Percentiles rank a stretch among this genome's conserved stretches.
Conservation (phyloP, 2,113 vertebrate species). For the Ramphastos sulfuratus region DNA sequence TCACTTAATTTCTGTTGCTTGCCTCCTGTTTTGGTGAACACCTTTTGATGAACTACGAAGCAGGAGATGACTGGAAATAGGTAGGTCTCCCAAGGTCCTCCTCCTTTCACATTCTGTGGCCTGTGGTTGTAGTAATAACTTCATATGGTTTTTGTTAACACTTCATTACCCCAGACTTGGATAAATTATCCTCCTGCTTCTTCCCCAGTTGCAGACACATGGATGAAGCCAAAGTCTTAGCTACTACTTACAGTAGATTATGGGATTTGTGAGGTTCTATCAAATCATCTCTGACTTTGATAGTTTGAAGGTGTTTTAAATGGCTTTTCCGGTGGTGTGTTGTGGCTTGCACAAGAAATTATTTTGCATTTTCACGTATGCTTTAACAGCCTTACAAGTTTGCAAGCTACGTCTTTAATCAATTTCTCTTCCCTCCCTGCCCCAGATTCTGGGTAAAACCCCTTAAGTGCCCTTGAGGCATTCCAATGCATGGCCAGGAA, state of each 20-base stretch:
- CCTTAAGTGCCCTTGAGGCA: not conserved
- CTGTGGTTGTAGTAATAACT: slow-evolving; percentile 81
- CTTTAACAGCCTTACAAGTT: slow-evolving; percentile 47
- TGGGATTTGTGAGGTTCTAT: slow-evolving; percentile 78
- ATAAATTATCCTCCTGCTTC: slow-evolving; percentile 79
- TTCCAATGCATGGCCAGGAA: not conserved
- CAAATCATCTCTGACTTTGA: slow-evolving; percentile 77
- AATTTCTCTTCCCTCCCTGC: not conserved
- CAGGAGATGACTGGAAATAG: slow-evolving; percentile 65
- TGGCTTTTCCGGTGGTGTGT: slow-evolving; percentile 33
- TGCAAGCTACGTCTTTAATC: slow-evolving; percentile 47
- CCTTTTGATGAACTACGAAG: slow-evolving; percentile 67
- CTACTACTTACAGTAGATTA: slow-evolving; percentile 77
- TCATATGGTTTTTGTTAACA: slow-evolving; percentile 85
- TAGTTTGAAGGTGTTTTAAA: slow-evolving; percentile 73
- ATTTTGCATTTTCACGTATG: slow-evolving; percentile 68
- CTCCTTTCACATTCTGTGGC: slow-evolving; percentile 70
- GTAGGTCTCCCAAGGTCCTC: slow-evolving; percentile 69
- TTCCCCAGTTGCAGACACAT: slow-evolving; percentile 71
- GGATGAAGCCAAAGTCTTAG: slow-evolving; percentile 72
- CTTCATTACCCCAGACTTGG: slow-evolving; percentile 82
- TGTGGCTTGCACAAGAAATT: slow-evolving; percentile 40
- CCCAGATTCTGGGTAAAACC: not conserved
- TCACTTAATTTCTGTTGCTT: slow-evolving; percentile 60
- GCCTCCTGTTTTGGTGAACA: slow-evolving; percentile 69